Conservation (phyloP, 2,888 invertebrate genomes). For the Pemphredon lugubris region DNA sequence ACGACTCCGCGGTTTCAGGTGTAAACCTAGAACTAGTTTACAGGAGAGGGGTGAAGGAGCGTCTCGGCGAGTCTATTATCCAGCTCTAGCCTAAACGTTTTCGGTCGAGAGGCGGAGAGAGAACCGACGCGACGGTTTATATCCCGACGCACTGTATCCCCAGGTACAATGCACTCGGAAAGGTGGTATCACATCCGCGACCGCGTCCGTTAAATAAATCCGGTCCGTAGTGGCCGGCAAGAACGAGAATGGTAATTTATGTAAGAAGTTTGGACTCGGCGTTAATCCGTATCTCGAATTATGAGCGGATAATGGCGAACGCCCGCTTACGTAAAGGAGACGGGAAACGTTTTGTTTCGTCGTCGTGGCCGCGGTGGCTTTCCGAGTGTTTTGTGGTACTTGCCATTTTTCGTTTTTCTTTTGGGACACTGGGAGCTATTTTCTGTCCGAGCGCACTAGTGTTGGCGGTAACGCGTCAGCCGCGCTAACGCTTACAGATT, state of each 20-base stretch:
- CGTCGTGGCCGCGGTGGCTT: no score
- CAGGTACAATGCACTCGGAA: constrained; percentile 5
- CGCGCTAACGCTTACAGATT: no score
- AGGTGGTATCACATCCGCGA: neutral
- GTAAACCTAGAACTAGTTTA: constrained; percentile 12
- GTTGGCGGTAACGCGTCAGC: no score
- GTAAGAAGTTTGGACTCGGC: constrained; percentile 18
- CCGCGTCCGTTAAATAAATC: constrained; percentile 2
- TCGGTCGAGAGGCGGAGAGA: constrained; percentile 12
- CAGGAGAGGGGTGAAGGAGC: no score
- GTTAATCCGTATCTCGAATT: constrained; percentile 19
- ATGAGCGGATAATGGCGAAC: neutral
- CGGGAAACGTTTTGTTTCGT: no score
- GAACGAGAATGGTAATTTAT: constrained; percentile 30
- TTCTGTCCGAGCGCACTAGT: no score
- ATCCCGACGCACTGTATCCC: constrained; percentile 5
- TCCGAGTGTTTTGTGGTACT: no score
- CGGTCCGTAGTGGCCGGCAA: constrained; percentile 7
- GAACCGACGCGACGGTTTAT: constrained; percentile 13
- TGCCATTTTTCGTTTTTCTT: no score
- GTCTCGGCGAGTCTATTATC: constrained; percentile 14
- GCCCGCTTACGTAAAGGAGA: no score
- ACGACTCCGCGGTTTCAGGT: constrained; percentile 3
- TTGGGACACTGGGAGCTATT: no score
- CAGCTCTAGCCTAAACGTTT: constrained; percentile 8